phyloP scores from a whole-genome alignment of 2,888 invertebrate species.

The Dryadula phaetusa region DNA sequence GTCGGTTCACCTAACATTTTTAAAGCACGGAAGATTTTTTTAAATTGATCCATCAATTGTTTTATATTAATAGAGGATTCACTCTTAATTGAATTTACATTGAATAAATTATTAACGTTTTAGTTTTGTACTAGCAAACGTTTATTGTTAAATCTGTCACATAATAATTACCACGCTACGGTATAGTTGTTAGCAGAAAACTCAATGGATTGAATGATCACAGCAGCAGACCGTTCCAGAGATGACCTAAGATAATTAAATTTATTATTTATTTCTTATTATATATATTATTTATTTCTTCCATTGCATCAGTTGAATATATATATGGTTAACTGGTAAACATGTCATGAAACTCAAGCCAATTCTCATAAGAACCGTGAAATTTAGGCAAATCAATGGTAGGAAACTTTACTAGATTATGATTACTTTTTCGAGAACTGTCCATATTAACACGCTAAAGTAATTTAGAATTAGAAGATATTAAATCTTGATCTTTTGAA shows the following conservation, averaged over 20 bases:
- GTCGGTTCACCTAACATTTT: too few relatives aligned
- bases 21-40: too few relatives aligned
- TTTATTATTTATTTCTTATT: too few relatives aligned
- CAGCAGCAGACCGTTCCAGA: background rate
- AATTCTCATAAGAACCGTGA: too few relatives aligned
- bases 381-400: too few relatives aligned
- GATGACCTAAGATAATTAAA: background rate
- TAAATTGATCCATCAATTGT: too few relatives aligned
- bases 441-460: background rate
- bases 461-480: background rate
- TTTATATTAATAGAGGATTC: too few relatives aligned
- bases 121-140: background rate
- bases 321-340: background rate
- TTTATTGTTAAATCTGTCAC: background rate
- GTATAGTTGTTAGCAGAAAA: slow-evolving; percentile 1
- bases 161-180: background rate
- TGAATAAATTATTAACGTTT: background rate
- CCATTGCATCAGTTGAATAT: background rate
- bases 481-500: background rate
- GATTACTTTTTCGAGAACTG: background rate
- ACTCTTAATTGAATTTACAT: too few relatives aligned
- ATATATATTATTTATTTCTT: too few relatives aligned
- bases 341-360: background rate
- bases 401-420: too few relatives aligned
- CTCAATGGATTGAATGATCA: slow-evolving; percentile 3